phyloP scores from a whole-genome alignment of 1,140 invertebrate species.

The Periplaneta americana region DNA sequence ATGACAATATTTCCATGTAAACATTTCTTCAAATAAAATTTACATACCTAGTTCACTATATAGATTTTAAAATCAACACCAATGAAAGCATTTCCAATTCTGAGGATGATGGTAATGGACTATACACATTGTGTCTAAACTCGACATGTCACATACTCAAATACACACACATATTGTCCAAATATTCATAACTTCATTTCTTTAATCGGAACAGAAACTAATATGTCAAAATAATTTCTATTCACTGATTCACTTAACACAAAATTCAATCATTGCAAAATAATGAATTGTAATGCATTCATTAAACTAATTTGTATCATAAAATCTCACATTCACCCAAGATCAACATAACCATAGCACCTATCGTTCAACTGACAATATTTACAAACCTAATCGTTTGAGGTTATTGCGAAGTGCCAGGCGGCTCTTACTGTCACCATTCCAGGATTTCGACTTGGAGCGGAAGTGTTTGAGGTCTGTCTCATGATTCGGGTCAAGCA shows the following conservation, averaged over 20 bases:
- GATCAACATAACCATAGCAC: not conserved
- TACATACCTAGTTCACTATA: not conserved
- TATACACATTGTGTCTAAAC: not conserved
- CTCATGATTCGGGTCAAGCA: constrained; percentile 70
- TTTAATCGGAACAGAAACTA: not conserved
- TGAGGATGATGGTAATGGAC: not conserved
- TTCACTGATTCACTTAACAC: not conserved
- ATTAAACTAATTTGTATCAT: not conserved
- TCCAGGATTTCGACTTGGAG: constrained; percentile 71
- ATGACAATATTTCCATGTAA: too few species aligned
- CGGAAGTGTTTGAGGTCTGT: constrained; percentile 68
- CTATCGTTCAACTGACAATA: not conserved
- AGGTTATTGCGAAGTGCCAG: constrained; percentile 31
- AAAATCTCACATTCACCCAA: not conserved
- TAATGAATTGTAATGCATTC: not conserved
- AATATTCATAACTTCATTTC: not conserved
- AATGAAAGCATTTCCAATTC: not conserved
- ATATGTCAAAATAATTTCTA: not conserved
- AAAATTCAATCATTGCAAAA: not conserved
- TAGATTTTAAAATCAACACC: not conserved
- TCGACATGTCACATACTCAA: not conserved
- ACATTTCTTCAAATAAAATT: not conserved
- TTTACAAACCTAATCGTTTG: constrained; percentile 38
- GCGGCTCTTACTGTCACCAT: constrained; percentile 36
- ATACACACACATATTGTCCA: not conserved